A percentile compares a stretch with the other conserved stretches of the same genome.
phyloP scores from a whole-genome alignment of 1,140 invertebrate genomes.

The Achroia grisella region DNA sequence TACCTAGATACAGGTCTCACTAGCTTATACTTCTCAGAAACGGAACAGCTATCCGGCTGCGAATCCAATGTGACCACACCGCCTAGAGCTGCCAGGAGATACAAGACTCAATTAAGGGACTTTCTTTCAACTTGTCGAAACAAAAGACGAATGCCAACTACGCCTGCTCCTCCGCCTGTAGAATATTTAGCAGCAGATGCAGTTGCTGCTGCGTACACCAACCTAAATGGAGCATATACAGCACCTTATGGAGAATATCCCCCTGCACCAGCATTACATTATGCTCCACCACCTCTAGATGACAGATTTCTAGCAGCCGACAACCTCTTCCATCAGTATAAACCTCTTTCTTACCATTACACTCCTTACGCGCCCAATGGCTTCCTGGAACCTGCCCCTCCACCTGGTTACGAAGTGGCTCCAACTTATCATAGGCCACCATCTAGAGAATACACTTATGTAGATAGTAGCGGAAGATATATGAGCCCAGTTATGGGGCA shows the following conservation, averaged over 20 bases:
- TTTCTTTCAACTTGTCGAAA: conserved; percentile 93
- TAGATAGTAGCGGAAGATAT: conserved; percentile 60
- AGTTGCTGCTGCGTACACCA: conserved; percentile 85
- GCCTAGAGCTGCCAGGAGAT: conserved; percentile 87
- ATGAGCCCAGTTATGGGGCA: conserved; percentile 57
- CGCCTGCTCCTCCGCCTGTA: conserved; percentile 60
- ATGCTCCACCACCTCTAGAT: conserved; percentile 81
- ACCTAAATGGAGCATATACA: conserved; percentile 87
- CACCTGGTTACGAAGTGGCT: conserved; percentile 66
- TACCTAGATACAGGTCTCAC: conserved; percentile 94
- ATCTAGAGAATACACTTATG: conserved; percentile 73
- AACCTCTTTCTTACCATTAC: conserved; percentile 84
- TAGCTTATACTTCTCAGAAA: conserved; percentile 91
- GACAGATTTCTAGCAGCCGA: conserved; percentile 86
- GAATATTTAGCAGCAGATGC: conserved; percentile 75
- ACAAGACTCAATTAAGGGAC: conserved; percentile 94
- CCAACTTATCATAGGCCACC: conserved; percentile 58
- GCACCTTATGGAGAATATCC: conserved; percentile 76
- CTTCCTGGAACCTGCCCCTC: conserved; percentile 80
- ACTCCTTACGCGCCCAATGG: conserved; percentile 84
- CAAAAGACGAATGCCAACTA: conserved; percentile 85
- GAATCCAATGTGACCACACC: conserved; percentile 77
- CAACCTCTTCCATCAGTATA: conserved; percentile 90
- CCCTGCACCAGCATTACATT: conserved; percentile 78
- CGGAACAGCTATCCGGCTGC: conserved; percentile 83